These are phyloP conservation scores for Lumbricus terrestris DNA, from an alignment of 2,888 invertebrate species.

Conservation along the genomic window DNA sequence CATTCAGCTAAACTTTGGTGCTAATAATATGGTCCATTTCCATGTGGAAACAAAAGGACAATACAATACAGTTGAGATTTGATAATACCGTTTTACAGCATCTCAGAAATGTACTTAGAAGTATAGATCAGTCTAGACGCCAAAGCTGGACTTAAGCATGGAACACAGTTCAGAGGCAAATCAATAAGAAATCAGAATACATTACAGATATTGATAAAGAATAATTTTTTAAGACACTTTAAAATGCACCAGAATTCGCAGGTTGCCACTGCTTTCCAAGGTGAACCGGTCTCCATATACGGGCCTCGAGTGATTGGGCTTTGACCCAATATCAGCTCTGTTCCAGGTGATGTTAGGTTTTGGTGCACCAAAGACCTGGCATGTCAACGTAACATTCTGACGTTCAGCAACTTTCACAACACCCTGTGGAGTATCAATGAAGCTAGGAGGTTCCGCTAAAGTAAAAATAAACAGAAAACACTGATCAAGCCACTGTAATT, in stretches of 20 bases:
- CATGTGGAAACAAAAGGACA: neutral
- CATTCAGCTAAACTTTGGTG: neutral
- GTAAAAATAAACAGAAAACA: neutral
- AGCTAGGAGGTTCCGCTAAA: slow-evolving; percentile 68
- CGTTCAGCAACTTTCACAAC: slow-evolving; percentile 51
- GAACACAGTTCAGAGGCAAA: neutral
- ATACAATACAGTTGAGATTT: neutral
- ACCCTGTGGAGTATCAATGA: slow-evolving; percentile 73
- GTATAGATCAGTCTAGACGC: neutral
- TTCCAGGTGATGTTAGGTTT: slow-evolving; percentile 91
- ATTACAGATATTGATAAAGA: neutral
- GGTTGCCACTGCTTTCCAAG: slow-evolving; percentile 21
- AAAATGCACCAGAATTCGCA: slow-evolving; percentile 21
- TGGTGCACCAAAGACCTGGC: slow-evolving; percentile 92
- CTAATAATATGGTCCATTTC: neutral
- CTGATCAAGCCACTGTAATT: neutral
- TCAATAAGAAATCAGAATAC: neutral
- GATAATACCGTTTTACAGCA: neutral
- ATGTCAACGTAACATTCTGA: slow-evolving; percentile 58
- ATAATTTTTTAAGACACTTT: neutral
- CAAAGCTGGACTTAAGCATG: neutral
- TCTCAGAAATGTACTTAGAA: neutral
- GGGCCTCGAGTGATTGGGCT: neutral
- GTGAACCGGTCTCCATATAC: slow-evolving; percentile 21
- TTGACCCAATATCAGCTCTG: neutral